Evolutionary conservation across 1,140 invertebrate species (phyloP).

Genomic region (Tetragnatha versicolor): DNA sequence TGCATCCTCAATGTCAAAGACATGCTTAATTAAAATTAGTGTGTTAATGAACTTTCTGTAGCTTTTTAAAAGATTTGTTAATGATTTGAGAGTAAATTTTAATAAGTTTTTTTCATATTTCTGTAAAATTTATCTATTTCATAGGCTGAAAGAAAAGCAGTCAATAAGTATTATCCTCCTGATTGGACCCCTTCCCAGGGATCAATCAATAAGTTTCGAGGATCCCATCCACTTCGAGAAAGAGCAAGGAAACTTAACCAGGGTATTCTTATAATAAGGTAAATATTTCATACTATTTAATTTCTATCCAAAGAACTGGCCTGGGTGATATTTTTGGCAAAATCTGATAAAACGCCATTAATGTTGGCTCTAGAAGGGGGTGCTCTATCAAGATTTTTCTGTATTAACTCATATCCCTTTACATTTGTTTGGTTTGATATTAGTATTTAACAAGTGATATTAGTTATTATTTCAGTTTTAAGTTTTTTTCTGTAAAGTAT

Average conservation of each 20-base stretch:
- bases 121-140: conserved; percentile 54
- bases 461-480: neutral
- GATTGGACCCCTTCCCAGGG: conserved; percentile 95
- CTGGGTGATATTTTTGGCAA: too few species aligned
- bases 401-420: neutral
- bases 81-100: neutral
- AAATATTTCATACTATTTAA: too few species aligned
- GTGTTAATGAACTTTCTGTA: too few species aligned
- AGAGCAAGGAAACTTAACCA: conserved; percentile 91
- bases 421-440: neutral
- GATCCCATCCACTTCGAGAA: conserved; percentile 95
- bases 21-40: too few species aligned
- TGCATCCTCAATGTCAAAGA: too few species aligned
- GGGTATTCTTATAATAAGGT: conserved; percentile 94
- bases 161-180: conserved; percentile 98
- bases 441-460: neutral
- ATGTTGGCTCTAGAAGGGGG: too few species aligned
- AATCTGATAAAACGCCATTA: too few species aligned
- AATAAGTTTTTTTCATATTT: neutral
- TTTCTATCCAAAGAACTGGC: too few species aligned
- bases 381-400: too few species aligned
- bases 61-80: neutral
- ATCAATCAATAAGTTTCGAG: conserved; percentile 89
- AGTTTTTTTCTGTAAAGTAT: neutral
- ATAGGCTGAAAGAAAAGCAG: conserved; percentile 93